These are phyloP conservation scores for Crenuchus spilurus DNA, from an alignment of 2,797 vertebrate species.

Conservation along the genomic window DNA sequence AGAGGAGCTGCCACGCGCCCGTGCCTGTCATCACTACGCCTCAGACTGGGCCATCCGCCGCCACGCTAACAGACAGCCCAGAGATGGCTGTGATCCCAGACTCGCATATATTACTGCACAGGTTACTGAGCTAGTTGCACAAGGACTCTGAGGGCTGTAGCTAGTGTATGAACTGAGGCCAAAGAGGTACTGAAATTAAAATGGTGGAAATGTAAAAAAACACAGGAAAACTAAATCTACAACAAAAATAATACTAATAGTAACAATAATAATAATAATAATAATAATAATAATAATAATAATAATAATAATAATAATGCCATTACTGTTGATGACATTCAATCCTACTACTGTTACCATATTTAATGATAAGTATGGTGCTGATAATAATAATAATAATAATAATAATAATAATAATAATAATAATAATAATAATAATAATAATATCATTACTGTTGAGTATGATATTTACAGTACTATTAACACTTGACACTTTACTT, in stretches of 20 bases:
- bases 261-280: background rate
- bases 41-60: conserved; percentile 68
- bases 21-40: conserved; percentile 65
- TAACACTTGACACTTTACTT: too few relatives aligned
- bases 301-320: background rate
- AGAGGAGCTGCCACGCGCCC: conserved; percentile 43
- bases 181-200: background rate
- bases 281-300: background rate
- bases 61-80: conserved; percentile 72
- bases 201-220: background rate
- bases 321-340: background rate
- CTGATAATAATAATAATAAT: background rate
- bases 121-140: conserved; percentile 27
- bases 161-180: background rate
- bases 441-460: too few relatives aligned
- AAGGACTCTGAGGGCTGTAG: background rate
- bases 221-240: background rate
- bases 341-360: too few relatives aligned
- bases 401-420: too few relatives aligned
- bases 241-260: background rate
- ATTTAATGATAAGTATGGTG: background rate
- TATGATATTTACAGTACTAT: too few relatives aligned
- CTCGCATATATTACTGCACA: conserved; percentile 55
- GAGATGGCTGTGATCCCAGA: conserved; percentile 72
- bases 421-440: too few relatives aligned